A percentile compares a stretch with the other conserved stretches of the same genome.
phyloP scores from a whole-genome alignment of 2,888 invertebrate genomes.

The Scaptomyza reducta region DNA sequence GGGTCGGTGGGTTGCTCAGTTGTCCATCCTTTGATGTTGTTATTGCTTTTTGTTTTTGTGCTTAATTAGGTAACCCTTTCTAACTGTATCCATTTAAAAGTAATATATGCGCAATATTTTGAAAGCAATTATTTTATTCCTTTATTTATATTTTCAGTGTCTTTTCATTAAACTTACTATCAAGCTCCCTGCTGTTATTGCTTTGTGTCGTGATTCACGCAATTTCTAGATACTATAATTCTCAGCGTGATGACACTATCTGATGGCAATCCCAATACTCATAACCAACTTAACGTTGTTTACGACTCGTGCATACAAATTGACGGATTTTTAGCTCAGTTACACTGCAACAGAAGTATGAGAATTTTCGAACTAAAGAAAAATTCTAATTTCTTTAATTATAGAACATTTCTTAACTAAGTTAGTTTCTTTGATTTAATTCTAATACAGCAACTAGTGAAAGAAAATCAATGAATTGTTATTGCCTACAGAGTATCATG shows the following conservation, averaged over 20 bases:
- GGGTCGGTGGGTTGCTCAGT: neutral
- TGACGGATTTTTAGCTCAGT: constrained; percentile 29
- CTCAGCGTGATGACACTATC: constrained; percentile 41
- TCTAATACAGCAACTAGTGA: no score
- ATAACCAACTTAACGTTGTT: constrained; percentile 24
- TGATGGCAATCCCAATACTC: constrained; percentile 20
- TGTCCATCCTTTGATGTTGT: constrained; percentile 10
- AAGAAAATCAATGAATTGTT: neutral
- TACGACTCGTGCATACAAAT: constrained; percentile 67
- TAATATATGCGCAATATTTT: neutral
- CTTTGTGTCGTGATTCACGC: constrained; percentile 63
- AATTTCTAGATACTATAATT: constrained; percentile 44
- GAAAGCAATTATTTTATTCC: constrained; percentile 21
- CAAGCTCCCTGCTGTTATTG: constrained; percentile 19
- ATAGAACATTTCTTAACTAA: no score
- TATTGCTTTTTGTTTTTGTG: neutral
- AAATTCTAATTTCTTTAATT: neutral
- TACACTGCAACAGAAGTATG: neutral
- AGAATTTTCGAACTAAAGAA: neutral
- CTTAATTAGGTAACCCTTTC: neutral
- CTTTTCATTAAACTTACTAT: constrained; percentile 29
- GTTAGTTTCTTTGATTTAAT: no score
- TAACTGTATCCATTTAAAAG: neutral
- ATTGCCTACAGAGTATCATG: constrained; percentile 4
- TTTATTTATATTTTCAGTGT: constrained; percentile 7